Evolutionary conservation across 2,888 invertebrate genomes (phyloP), one percentile per base, ranked within the genome.

Genomic region (Epinotia ramella): DNA sequence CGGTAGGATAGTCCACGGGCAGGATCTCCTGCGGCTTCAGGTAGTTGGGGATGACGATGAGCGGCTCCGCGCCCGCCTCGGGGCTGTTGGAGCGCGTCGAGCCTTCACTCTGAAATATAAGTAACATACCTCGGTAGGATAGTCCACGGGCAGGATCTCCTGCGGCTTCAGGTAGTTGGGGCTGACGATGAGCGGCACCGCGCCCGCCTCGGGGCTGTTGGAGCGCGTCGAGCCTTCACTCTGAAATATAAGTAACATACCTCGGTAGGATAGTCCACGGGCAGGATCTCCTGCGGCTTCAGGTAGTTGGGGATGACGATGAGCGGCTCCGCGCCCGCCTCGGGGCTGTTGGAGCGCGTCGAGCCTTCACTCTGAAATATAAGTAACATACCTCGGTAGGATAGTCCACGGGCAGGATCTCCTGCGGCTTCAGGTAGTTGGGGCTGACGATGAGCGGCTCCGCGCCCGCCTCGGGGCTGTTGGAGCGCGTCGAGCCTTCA

Each of bases 381-480:
- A n/a, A n/a, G n/a, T n/a, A n/a, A n/a, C 44, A 13, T 71, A 83
- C 84, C 66, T 79, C 76, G 40, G 56, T 73, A 6, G 77, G 72
- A 20, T 79, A 79, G 3, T 80, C 77, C 4, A 83, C 81, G 1
- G 77, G 72, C 33, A 67, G n/a, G 33, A 73, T 67, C 28, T 80
- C 68, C 33, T 79, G 77, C 5, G 82, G 76, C 53, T 84, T 84
- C 28, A 84, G 84, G 75, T 81, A 89, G 71, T 81, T 83, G 49
- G 88, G 90, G 67, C 91, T 87, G 56, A 91, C 90, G 3, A 91
- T 91, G 4, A 91, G 84, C 2, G 88, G 87, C 28, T 88, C 65
- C 11, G 13, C 18, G 3, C n/a, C 20, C 1, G 81, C 80, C 4
- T 86, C 86, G 78, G 81, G 80, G 49, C 82, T 83, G 16, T 84